Conservation (phyloP, 2,113 vertebrate genomes). For the Pachycephala philippinensis region DNA sequence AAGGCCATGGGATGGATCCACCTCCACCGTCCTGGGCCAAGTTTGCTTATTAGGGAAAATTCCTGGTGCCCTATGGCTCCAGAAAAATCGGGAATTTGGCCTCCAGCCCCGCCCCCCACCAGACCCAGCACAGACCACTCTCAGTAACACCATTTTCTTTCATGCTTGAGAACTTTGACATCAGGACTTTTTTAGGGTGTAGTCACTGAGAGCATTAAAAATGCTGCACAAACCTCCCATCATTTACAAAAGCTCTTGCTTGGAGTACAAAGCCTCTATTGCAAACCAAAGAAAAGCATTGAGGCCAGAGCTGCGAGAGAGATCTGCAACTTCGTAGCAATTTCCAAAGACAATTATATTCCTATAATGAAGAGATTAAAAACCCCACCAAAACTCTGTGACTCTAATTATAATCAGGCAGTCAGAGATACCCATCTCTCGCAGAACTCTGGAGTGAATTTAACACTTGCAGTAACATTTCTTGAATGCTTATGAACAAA, state of each 20-base stretch:
- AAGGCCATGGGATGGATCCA: background rate
- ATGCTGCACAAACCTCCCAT: background rate
- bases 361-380: background rate
- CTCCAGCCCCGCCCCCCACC: background rate
- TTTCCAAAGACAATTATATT: background rate
- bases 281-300: background rate
- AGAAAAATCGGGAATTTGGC: accelerated
- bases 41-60: background rate
- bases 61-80: background rate
- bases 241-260: background rate
- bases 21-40: background rate
- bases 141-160: background rate
- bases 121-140: background rate
- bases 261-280: background rate
- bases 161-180: background rate
- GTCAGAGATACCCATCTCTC: background rate
- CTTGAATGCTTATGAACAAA: background rate
- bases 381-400: background rate
- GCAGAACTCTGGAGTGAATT: background rate
- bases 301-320: background rate
- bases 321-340: background rate
- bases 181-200: background rate
- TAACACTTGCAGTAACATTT: background rate
- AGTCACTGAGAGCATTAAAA: background rate
- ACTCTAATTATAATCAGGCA: background rate